Evolutionary conservation across 23 tunicate genomes (phyloP), one percentile per base, ranked within the genome.

Genomic region (Trididemnum miniatum): DNA sequence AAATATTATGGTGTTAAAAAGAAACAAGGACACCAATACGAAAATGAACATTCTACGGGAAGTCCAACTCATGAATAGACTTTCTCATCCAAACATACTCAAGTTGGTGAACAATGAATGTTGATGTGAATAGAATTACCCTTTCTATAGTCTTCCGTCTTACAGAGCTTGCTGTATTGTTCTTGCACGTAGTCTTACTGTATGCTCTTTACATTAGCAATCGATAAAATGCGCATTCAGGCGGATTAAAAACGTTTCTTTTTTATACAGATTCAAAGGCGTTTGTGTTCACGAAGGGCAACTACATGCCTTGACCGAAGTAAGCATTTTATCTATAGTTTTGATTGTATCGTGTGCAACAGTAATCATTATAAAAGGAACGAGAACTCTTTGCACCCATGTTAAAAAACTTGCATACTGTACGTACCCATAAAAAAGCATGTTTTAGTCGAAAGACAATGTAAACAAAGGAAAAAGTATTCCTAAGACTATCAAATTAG

Each of bases 241-340:
- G n/a, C n/a, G n/a, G n/a, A n/a, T n/a, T n/a, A n/a, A n/a, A n/a
- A n/a, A n/a, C n/a, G n/a, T n/a, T n/a, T n/a, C n/a, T n/a, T n/a
- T n/a, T 62, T 69, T 69, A 2, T 77, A 25, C 40, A 93, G 98
- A 35, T 93, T 93, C 44, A 93, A 76, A 67, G 98, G 98, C 28
- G 98, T 86, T 2, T 93, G 98, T 65, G 98, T 93, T 0, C 93
- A 93, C 65, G 93, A 93, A 65, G 98, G 98, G 0, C 92, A 93
- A 76, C 79, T 93, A 15, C 98, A 93, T 66, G 98, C 86, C 1
- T 57, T 93, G 4, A 88, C 93, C 3, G 98, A 93, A 88, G 98
- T 93, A 81, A 80, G 84, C 32, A 15, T 44, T 44, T 9, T n/a
- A n/a, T n/a, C n/a, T n/a, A n/a, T n/a, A n/a, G n/a, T n/a, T n/a